Evolutionary conservation across 1,140 invertebrate species (phyloP), one percentile per base, ranked within the genome.

Genomic region (Tribolium castaneum): DNA sequence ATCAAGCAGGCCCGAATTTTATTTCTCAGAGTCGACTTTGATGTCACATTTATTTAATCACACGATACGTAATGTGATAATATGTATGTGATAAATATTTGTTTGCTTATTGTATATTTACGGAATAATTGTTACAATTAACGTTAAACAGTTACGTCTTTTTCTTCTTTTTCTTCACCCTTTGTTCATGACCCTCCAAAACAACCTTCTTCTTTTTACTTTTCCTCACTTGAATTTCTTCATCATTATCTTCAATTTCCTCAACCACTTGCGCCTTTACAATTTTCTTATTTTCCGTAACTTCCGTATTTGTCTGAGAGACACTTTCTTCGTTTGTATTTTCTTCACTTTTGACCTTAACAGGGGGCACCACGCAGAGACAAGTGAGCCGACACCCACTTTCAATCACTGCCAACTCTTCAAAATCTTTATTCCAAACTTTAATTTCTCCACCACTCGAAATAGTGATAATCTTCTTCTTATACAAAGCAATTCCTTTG

Each of bases 371-470:
- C 56, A 92, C 83, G 77, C 87, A 85, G 13, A 92, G 78, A 82
- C 90, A 91, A 22, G 90, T 92, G 3, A 91, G 87, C 81, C 91
- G 88, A 84, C 91, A 92, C 14, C 89, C 89, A 4, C 90, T 89
- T 84, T 89, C 90, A 22, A 83, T 80, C 56, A 85, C 86, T 59
- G 87, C 86, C 74, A 92, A 83, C 83, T 89, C 86, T 76, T 83
- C 85, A 22, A 94, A 83, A 10, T 83, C 86, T 73, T 86, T 86
- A 54, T 88, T 88, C 94, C 94, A 97, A 0, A 95, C 81, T 88
- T 95, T 95, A 45, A 97, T 90, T 85, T 93, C 91, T 0, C 95
- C 95, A 50, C 91, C 90, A 87, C 94, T 96, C 1, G 93, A 93
- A 13, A 89, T 91, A 16, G 92, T 90, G 2, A 81, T 86, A 51